Evolutionary conservation across 2,113 vertebrate species (phyloP).

Genomic region (Hydropotes inermis): DNA sequence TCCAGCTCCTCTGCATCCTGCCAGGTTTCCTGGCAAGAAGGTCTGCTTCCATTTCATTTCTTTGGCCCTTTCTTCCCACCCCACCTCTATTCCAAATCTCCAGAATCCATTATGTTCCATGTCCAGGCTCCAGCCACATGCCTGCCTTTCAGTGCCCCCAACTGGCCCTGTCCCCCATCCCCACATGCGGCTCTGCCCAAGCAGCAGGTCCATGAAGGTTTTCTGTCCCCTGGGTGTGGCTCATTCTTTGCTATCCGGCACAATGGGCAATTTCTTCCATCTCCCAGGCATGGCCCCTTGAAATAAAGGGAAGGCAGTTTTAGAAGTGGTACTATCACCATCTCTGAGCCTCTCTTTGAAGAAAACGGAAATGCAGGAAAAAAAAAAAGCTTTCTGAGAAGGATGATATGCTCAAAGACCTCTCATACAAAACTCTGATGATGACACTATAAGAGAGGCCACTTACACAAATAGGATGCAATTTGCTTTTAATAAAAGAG

Average conservation of each 20-base stretch:
- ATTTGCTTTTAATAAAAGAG: not conserved
- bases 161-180: not conserved
- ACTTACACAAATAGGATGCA: not conserved
- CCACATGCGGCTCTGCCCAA: not conserved
- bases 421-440: not conserved
- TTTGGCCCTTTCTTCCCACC: not conserved
- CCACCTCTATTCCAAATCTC: not conserved
- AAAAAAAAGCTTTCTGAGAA: not conserved
- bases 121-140: not conserved
- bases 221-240: not conserved
- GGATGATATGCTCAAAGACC: not conserved
- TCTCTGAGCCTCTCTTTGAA: not conserved
- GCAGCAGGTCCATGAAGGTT: rapidly evolving
- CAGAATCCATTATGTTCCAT: too few relatives aligned
- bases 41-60: not conserved
- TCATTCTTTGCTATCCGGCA: not conserved
- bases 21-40: not conserved
- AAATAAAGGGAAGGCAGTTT: not conserved
- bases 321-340: not conserved
- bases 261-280: not conserved
- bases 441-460: not conserved
- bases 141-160: not conserved
- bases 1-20: not conserved
- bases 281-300: not conserved
- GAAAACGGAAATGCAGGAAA: not conserved